Evolutionary conservation across 2,888 invertebrate genomes (phyloP), one percentile per base, ranked within the genome.

Genomic region (Fissipunctia ypsillon): DNA sequence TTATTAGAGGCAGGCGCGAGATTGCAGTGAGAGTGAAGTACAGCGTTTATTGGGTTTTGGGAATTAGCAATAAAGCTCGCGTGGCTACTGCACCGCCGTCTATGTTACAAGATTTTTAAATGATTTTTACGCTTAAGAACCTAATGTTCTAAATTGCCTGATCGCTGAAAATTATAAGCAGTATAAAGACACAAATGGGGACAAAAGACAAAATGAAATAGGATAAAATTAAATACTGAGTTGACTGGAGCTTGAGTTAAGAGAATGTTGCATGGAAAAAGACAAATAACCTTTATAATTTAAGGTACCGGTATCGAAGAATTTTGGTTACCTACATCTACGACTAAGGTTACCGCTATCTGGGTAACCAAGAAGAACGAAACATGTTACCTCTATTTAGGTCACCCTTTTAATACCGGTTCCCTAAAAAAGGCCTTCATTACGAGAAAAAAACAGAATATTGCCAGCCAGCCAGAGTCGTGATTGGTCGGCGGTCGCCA

Each of bases 51-150:
- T 92, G 91, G 91, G 89, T 89, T 91, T 90, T 87, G 90, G 90
- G 90, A 91, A 93, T 93, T 92, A 93, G 90, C 91, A 89, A 92
- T 93, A 92, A 92, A 92, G 83, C 84, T 88, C 67, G 65, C 69
- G 76, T 67, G 71, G 73, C 76, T 75, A 73, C 80, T 69, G 72
- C 80, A 70, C 73, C 52, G 65, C 80, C 74, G 87, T 81, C 83
- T 76, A 89, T 83, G 86, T 76, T 61, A 83, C 25, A 81, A 73
- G 81, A n/a, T 78, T 65, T 22, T 25, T 28, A 74, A 16, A 14
- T n/a, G 3, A 43, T 2, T 67, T 64, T 66, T 52, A 72, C 38
- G 41, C 14, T 19, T n/a, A 12, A 14, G 16, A 19, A 35, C 45
- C 48, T 71, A 48, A 60, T 7, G 4, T n/a, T 25, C 10, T 1